Base-by-base conservation (phyloP, 2,113 vertebrate species). In the Alethe castanea region DNA sequence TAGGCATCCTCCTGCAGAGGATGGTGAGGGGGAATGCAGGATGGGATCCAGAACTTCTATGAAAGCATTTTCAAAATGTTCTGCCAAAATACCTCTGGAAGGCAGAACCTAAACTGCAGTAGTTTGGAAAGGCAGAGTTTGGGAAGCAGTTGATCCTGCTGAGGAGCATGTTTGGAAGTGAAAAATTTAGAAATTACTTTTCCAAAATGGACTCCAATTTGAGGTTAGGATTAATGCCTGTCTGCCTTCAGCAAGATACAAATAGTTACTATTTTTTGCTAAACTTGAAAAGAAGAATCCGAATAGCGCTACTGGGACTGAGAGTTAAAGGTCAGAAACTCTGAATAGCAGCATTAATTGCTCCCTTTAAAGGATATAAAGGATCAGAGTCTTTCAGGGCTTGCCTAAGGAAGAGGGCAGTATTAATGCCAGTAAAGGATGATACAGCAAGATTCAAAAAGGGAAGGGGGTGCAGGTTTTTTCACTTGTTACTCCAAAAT, bases 271-370 rank as follows among this genome's bases (percentile, higher is more conserved):
- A 38, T 90, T 94, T 95, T 93, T 61, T 92, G 72, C 69, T 93
- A 79, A 91, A 62, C 56, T 88, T 86, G 67, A 78, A 53, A 54
- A 81, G 87, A 81, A 90, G 73, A 95, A 87, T 88, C 78, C 19
- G 74, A 73, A 67, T 91, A 93, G 73, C n/a, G 36, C 95, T 91
- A 26, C 70, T 84, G 94, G 94, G 96, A 93, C 60, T 72, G 80
- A 88, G 92, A 95, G 69, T 59, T 95, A 96, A 93, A 97, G 96
- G 93, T 97, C 92, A 96, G 84, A 95, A 92, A 81, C 88, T 94
- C 89, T 86, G 92, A 90, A 81, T 81, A 90, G 90, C 56, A 71
- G 82, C 86, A 76, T 95, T 96, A 94, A 95, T 97, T 96, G 88
- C 82, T 95, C 82, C 53, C 69, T 94, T 84, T 91, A 95, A 93